Base-by-base conservation (phyloP, 2,113 vertebrate species). In the Columba janthina region DNA sequence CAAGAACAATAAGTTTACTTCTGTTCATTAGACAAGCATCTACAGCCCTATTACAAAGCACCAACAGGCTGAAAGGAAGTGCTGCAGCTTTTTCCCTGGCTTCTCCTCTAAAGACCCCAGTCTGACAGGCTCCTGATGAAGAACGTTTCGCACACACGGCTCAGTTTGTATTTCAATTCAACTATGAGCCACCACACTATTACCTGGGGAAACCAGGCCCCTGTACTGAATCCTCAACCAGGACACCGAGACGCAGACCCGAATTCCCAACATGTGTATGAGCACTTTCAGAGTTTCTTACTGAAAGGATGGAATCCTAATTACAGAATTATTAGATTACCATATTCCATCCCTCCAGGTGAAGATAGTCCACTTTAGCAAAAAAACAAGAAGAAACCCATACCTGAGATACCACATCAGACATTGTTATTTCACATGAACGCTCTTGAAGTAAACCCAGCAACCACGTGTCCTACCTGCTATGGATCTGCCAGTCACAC, bases 51-150 rank as follows among this genome's bases (percentile, higher is more conserved):
- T 36, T 16, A 85, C 44, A 74, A 61, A 57, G 50, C 22, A 36
- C 7, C 12, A 53, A 51, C 4, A 54, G 0, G 2, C 36, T 65
- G n/a, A 31, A 72, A 69, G 44, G 0, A 1, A 70, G 21, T 53
- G 67, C 54, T 89, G 40, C 16, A 77, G 67, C 50, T 22, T 76
- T 71, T 11, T 80, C 19, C 40, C 40, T 29, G 29, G 6, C 53
- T 10, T 58, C 44, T 72, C 58, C 54, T 94, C 50, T 65, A 46
- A 46, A 71, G 60, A 73, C 70, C 72, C 64, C 46, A 70, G 40
- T 51, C 67, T 77, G 64, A 94, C 65, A 56, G 56, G 75, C 13
- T 83, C 65, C 56, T 40, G 65, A 81, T 15, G 36, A 5, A 66
- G 58, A 89, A 73, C 0, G 1, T 29, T 36, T 76, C 2, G 0